phyloP scores from a whole-genome alignment of 1,140 invertebrate species.

The Megalonaias nervosa region DNA sequence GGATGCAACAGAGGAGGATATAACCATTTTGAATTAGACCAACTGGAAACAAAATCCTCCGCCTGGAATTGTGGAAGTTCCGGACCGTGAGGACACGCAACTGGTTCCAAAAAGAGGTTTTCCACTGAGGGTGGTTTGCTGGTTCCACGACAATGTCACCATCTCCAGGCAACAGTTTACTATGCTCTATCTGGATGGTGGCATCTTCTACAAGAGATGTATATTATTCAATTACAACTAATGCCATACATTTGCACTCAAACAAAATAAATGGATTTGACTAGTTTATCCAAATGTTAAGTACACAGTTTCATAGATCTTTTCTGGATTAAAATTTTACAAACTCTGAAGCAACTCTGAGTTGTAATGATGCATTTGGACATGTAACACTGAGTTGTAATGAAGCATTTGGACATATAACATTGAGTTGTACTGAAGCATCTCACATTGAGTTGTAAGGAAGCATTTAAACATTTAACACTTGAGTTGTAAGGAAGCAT shows the following conservation, averaged over 20 bases:
- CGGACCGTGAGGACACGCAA: constrained; percentile 10
- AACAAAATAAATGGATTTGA: neutral
- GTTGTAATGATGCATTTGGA: no score
- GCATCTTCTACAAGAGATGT: constrained; percentile 3
- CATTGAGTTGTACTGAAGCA: no score
- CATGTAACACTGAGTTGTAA: no score
- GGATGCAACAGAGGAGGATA: constrained; percentile 22
- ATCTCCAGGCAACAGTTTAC: constrained; percentile 1
- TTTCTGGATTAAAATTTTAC: no score
- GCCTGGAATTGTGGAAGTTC: constrained; percentile 8
- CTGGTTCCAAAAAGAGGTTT: constrained; percentile 33
- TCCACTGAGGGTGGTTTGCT: neutral
- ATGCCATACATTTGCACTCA: constrained; percentile 4
- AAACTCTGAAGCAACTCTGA: no score
- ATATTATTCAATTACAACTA: neutral
- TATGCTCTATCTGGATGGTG: constrained; percentile 8
- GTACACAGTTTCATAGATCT: no score
- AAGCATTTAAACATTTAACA: no score
- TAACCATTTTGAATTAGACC: constrained; percentile 21
- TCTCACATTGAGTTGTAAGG: no score
- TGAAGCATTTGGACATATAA: no score
- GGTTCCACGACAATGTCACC: neutral
- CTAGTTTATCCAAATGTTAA: neutral
- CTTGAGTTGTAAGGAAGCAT: no score
- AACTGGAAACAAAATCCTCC: constrained; percentile 20